Evolutionary conservation across 2,797 vertebrate genomes (phyloP).

Genomic region (Selene dorsalis): DNA sequence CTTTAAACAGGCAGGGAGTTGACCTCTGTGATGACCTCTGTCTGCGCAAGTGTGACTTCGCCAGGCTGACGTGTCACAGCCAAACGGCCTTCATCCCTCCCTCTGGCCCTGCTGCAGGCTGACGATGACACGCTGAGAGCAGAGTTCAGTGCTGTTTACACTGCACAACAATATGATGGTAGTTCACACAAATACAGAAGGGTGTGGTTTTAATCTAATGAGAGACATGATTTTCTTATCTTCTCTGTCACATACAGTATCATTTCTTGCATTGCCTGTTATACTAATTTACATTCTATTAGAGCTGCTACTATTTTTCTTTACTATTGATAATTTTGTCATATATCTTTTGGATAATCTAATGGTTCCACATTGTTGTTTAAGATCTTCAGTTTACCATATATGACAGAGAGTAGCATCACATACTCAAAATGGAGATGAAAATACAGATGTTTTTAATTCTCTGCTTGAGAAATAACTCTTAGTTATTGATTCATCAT

Average conservation of each 20-base stretch:
- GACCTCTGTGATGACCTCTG: constrained; percentile 57
- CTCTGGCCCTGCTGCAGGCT: background rate
- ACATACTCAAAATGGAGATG: background rate
- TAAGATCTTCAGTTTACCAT: background rate
- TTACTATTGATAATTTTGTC: background rate
- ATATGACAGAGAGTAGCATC: background rate
- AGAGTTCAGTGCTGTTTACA: background rate
- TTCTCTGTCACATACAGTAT: background rate
- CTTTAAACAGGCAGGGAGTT: constrained; percentile 35
- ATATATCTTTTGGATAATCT: background rate
- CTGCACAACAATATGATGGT: background rate
- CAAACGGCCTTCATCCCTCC: constrained; percentile 13
- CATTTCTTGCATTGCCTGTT: too few species aligned
- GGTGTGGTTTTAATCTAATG: background rate
- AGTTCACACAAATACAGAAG: background rate
- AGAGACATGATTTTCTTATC: background rate
- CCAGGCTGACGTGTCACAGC: constrained; percentile 47
- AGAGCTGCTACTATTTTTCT: too few species aligned
- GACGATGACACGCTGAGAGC: background rate
- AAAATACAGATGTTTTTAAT: background rate
- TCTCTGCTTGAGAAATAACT: background rate
- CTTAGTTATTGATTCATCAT: background rate
- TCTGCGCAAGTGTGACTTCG: constrained; percentile 29
- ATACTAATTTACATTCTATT: too few species aligned
- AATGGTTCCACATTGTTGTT: background rate